Conservation (phyloP, 2,113 vertebrate species). For the Plectropomus leopardus region DNA sequence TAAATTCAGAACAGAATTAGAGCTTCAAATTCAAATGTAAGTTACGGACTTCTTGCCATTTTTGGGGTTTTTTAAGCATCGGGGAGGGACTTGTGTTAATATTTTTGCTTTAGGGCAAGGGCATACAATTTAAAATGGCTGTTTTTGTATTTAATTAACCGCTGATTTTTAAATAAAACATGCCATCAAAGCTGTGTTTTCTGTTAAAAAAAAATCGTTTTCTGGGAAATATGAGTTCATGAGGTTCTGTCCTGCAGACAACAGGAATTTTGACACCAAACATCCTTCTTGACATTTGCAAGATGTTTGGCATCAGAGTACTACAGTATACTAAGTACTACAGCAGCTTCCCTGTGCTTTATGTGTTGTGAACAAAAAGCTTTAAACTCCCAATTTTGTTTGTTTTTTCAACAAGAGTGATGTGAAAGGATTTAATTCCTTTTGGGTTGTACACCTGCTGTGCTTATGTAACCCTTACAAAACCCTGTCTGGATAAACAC, state of each 20-base stretch:
- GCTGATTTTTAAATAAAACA: too few species aligned
- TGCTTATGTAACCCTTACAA: not conserved
- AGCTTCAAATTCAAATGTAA: too few species aligned
- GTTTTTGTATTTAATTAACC: too few species aligned
- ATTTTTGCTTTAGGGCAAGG: too few species aligned
- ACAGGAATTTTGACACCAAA: not conserved
- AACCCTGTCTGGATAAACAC: conserved; percentile 1
- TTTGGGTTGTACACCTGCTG: not conserved
- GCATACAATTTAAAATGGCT: too few species aligned
- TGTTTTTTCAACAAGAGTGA: not conserved
- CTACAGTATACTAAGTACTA: not conserved
- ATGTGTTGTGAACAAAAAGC: not conserved
- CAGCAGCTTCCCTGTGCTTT: not conserved
- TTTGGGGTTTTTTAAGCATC: too few species aligned
- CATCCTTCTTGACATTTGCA: not conserved
- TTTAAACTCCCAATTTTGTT: not conserved
- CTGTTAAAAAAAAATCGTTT: too few species aligned
- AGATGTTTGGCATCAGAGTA: not conserved
- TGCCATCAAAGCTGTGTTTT: too few species aligned
- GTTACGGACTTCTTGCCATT: too few species aligned
- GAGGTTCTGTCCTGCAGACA: not conserved
- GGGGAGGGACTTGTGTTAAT: too few species aligned
- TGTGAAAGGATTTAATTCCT: not conserved
- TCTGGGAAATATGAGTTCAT: too few species aligned
- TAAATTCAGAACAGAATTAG: too few species aligned